These are phyloP conservation scores for Fissipunctia ypsillon DNA, from an alignment of 2,888 invertebrate genomes.

Conservation along the genomic window DNA sequence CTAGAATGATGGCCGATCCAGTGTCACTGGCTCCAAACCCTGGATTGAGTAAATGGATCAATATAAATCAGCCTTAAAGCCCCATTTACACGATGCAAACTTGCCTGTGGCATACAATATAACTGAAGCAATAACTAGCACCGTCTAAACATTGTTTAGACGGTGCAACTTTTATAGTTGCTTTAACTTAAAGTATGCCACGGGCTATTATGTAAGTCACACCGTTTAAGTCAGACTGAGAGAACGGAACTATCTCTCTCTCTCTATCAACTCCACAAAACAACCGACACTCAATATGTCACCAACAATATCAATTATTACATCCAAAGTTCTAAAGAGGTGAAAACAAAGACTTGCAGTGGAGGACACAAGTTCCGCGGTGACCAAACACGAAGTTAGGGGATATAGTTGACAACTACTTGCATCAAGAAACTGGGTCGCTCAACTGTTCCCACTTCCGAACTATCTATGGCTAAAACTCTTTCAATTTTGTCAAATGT, in stretches of 20 bases:
- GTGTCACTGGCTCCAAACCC: no score
- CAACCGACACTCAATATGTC: neutral
- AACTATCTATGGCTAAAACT: conserved; percentile 25
- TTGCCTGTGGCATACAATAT: no score
- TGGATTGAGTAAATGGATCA: no score
- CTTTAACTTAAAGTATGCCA: no score
- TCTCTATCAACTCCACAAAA: neutral
- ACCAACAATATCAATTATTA: conserved; percentile 31
- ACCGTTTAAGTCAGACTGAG: no score
- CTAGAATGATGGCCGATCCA: no score
- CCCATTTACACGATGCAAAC: no score
- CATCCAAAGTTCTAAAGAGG: conserved; percentile 17
- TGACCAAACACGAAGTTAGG: conserved; percentile 44
- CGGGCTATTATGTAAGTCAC: no score
- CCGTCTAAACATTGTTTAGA: neutral
- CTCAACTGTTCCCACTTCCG: conserved; percentile 50
- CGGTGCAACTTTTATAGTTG: neutral
- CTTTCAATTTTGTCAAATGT: conserved; percentile 37
- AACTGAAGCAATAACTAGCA: no score
- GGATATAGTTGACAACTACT: conserved; percentile 52
- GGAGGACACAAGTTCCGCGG: conserved; percentile 23
- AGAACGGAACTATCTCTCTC: neutral
- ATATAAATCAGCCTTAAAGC: no score
- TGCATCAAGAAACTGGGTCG: conserved; percentile 56
- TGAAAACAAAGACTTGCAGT: conserved; percentile 29